Evolutionary conservation across 2,113 vertebrate species (phyloP), one percentile per base, ranked within the genome.

Genomic region (Pelodiscus sinensis): DNA sequence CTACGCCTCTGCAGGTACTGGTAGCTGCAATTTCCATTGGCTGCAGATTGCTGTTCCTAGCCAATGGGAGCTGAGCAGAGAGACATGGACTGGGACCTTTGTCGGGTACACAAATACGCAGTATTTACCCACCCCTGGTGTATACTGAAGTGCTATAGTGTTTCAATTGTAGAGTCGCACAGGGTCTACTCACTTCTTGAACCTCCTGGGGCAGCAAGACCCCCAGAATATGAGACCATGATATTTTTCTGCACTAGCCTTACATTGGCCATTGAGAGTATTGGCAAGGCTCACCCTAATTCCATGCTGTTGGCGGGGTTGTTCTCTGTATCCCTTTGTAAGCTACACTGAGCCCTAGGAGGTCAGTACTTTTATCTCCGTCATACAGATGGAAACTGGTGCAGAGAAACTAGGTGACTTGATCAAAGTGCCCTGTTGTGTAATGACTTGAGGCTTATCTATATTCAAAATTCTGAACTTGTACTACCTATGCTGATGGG

Each of bases 221-320:
- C 84, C 44, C 60, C 54, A 52, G 84, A 29, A 11, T 27, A 51
- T 90, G 25, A 0, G 0, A 1, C 54, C 86, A 71, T 0, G 1
- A 9, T 38, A 2, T 78, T 68, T 68, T 79, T 14, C 60, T 71
- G 15, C 62, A 73, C 51, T 11, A 71, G 22, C 18, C 31, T 38
- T 1, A 0, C 21, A 29, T 60, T 62, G 65, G 44, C 44, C 14
- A 77, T 77, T 16, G 73, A 38, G 14, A 80, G 31, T 29, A 88
- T 57, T 21, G 21, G 1, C 18, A 4, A 38, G 9, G 73, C 91
- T 38, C 12, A 10, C 79, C 5, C 27, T 1, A 4, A 58, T 50
- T 82, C 22, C 55, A 27, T 51, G 51, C 22, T 54, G 1, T 5
- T 31, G 4, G 60, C 11, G 6, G 54, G 65, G 55, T 12, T 86